phyloP scores from a whole-genome alignment of 2,888 invertebrate genomes.

The Epinotia ramella region DNA sequence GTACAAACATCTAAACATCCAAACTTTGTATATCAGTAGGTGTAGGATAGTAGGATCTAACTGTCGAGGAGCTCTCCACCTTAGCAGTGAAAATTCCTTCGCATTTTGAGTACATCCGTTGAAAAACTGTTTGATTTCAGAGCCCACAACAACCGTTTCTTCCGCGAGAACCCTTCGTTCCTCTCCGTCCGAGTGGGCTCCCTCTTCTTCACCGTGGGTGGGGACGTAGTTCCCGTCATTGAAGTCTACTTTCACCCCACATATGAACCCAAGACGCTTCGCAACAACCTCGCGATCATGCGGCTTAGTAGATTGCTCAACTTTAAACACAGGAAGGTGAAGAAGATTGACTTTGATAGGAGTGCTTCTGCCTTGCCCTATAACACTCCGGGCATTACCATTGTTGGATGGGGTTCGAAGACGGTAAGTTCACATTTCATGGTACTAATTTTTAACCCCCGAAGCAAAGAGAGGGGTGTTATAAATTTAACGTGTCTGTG shows the following conservation, averaged over 20 bases:
- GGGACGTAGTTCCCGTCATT: conserved; percentile 64
- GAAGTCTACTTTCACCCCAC: conserved; percentile 73
- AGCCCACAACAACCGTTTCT: conserved; percentile 75
- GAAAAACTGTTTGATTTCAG: conserved; percentile 52
- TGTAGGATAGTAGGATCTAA: too few species aligned
- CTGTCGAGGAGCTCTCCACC: too few species aligned
- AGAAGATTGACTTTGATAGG: conserved; percentile 68
- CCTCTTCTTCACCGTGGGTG: conserved; percentile 63
- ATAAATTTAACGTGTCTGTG: too few species aligned
- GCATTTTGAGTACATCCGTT: not conserved
- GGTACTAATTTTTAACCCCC: too few species aligned
- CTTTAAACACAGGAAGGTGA: conserved; percentile 55
- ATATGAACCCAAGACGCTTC: conserved; percentile 66
- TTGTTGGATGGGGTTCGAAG: conserved; percentile 74
- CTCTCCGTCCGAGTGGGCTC: conserved; percentile 72
- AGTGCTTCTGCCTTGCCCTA: conserved; percentile 52
- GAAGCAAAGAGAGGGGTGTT: too few species aligned
- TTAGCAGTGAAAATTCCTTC: too few species aligned
- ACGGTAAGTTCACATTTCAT: conserved; percentile 58
- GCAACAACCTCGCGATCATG: conserved; percentile 68
- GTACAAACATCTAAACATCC: too few species aligned
- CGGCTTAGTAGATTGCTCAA: conserved; percentile 58
- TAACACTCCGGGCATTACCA: conserved; percentile 62
- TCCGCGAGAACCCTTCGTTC: conserved; percentile 73
- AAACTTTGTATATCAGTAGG: too few species aligned